phyloP scores from a whole-genome alignment of 2,797 vertebrate species.

The Myotis pilosus region DNA sequence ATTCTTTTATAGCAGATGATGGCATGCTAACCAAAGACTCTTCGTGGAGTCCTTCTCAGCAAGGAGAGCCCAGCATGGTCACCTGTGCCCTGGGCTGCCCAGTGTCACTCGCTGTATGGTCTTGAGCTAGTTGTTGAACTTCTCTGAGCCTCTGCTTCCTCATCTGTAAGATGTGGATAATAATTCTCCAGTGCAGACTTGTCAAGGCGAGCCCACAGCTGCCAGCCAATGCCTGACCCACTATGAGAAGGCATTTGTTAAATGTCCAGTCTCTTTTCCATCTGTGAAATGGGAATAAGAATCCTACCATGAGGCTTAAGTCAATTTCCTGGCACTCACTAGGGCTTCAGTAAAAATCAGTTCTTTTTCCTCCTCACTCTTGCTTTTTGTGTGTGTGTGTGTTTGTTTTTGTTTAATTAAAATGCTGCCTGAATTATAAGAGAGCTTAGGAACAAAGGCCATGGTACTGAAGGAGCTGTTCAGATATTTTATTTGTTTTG shows the following conservation, averaged over 20 bases:
- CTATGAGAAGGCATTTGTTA: background rate
- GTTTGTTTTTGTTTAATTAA: background rate
- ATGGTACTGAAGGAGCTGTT: background rate
- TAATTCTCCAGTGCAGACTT: background rate
- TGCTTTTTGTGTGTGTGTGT: background rate
- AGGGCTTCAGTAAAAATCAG: background rate
- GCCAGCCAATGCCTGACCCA: background rate
- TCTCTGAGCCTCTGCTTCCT: background rate
- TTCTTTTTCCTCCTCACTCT: background rate
- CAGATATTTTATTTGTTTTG: background rate
- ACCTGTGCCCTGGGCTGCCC: rapidly evolving
- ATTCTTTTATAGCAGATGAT: background rate
- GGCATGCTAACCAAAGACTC: background rate
- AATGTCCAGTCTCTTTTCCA: background rate
- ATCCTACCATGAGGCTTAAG: background rate
- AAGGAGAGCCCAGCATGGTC: background rate
- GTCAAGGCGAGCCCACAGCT: background rate
- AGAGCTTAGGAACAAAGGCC: background rate
- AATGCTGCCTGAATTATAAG: constrained; percentile 4
- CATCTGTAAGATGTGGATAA: background rate
- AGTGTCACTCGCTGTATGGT: background rate
- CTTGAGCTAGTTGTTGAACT: background rate
- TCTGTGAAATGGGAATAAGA: background rate
- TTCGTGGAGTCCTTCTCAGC: background rate
- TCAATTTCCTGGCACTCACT: background rate